A percentile compares a stretch with the other conserved stretches of the same genome.
phyloP scores from a whole-genome alignment of 30 jellyfish, hydroid and myxozoan genomes.

The Clytia hemisphaerica region DNA sequence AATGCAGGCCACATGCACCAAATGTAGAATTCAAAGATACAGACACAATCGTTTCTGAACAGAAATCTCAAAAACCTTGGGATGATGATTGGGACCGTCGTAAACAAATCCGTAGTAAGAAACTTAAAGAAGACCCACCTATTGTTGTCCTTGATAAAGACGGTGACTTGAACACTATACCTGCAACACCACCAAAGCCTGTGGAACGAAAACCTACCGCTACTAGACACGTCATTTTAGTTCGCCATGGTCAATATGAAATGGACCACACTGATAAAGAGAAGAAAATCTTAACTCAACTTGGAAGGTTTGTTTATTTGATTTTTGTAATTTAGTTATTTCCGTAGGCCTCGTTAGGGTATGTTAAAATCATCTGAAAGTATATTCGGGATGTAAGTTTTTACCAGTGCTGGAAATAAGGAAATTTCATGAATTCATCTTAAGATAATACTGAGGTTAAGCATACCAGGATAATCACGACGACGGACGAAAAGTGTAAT shows the following conservation, averaged over 20 bases:
- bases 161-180: background rate
- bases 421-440: no score
- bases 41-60: constrained; percentile 11
- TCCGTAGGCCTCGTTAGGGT: no score
- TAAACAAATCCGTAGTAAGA: constrained; percentile 2
- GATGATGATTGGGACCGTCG: constrained; percentile 78
- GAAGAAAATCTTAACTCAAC: constrained; percentile 52
- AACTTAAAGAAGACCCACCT: constrained; percentile 3
- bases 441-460: no score
- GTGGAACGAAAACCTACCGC: constrained; percentile 52
- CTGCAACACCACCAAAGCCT: background rate
- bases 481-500: no score
- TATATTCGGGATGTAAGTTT: no score
- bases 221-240: constrained; percentile 64
- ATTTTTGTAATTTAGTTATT: no score
- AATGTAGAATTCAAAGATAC: constrained; percentile 27
- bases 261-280: constrained; percentile 50
- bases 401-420: no score
- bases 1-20: constrained; percentile 10
- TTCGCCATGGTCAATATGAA: constrained; percentile 87
- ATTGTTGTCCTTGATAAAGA: constrained; percentile 6
- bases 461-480: no score
- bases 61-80: constrained; percentile 44
- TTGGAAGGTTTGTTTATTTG: constrained; percentile 67
- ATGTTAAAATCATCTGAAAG: no score